Base-by-base conservation (phyloP, 2,113 vertebrate genomes). In the Terrapene triunguis region DNA sequence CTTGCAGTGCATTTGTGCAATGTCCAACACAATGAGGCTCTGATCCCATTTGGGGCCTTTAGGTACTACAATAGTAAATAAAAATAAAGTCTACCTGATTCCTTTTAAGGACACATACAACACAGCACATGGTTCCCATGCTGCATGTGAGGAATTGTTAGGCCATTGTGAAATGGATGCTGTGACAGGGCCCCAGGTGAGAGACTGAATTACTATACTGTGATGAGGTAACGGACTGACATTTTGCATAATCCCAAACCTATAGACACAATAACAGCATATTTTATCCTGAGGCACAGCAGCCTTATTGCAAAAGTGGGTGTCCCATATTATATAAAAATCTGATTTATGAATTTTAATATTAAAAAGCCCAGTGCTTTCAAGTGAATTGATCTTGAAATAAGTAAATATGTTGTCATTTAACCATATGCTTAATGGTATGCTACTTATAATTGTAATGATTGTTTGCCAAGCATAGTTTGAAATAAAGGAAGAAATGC, bases 401-500 rank as follows among this genome's bases (percentile, higher is more conserved):
- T 89, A 95, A 87, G 79, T 51, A 96, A 96, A 90, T 90, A 89
- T 8, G 0, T 74, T 93, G 47, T 87, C 82, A 90, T 92, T 96
- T 94, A 92, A 93, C 88, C 76, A 89, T 92, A 81, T 78, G 50
- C 79, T 97, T 96, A 89, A 93, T 92, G 22, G 8, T 17, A 88
- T 16, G 65, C 57, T 86, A 54, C 87, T 95, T 93, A 93, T 92
- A 96, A 95, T 92, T 85, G 90, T 92, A 95, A 89, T 93, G 57
- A 96, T 90, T 92, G 29, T 96, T 96, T 94, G 91, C 79, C 84
- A 78, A 89, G 90, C 85, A 44, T 65, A 69, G 50, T 91, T 92
- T 93, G 90, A 94, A 95, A 94, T 93, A 94, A 96, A 92, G 90
- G 90, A 96, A 95, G 87, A 82, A 93, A 89, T 65, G 54, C 87